Base-by-base conservation (phyloP, 2,888 invertebrate genomes). In the Mamestra brassicae region DNA sequence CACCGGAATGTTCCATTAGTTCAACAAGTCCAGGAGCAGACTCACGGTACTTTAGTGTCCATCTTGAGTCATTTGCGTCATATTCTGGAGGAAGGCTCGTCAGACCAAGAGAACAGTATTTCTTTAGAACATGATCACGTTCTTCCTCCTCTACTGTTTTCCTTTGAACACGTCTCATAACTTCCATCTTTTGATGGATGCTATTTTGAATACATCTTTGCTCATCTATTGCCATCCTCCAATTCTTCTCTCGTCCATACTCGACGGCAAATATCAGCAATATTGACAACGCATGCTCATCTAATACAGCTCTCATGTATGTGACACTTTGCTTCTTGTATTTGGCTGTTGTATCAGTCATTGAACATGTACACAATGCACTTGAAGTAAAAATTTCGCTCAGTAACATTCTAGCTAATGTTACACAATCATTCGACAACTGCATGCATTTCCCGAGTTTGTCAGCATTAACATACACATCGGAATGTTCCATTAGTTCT, bases 401-500 rank as follows among this genome's bases (percentile, higher is more conserved):
- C 5, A 65, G 10, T 60, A 72, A 71, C 50, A 34, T 60, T 42
- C 42, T 34, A 34, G 71, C 72, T 4, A 72, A 52, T 42, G n/a
- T 52, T 45, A 13, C 0, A 36, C 52, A 26, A 60, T 60, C 34
- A 17, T 52, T 26, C 1, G 64, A 36, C 3, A 54, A 17, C 6
- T 3, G 15, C 10, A 17, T 5, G 36, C 36, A 60, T 38, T 64
- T 26, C 10, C 17, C n/a, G 3, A 75, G 74, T 7, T 65, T 45
- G 1, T 26, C 36, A 54, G 45, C 58, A 45, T 60, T 11, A 17
- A 65, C 54, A 26, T 65, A 74, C 4, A 74, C 58, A 26, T 36
- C 0, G 3, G 74, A 73, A 45, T 47, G 1, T 75, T 45, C 4
- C 5, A 60, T n/a, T 47, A 75, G 60, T 74, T 75, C 74, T 13